Percentiles rank a stretch among this genome's conserved stretches.
Evolutionary conservation across 2,797 vertebrate genomes (phyloP).

Genomic region (Zalophus californianus): DNA sequence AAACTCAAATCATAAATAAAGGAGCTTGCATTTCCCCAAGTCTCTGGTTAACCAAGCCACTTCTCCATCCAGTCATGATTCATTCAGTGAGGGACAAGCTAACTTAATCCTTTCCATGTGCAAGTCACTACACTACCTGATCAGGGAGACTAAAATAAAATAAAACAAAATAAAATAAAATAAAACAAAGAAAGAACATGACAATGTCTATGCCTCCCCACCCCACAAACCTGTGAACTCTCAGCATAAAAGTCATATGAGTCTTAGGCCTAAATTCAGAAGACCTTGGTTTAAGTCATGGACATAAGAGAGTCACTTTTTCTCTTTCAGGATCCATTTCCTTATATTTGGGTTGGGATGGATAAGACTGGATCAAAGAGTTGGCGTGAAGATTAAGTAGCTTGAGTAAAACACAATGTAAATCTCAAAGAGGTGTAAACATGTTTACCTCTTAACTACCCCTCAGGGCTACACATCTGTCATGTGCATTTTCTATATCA

Average conservation of each 20-base stretch:
- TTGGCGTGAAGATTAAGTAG: background rate
- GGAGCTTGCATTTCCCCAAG: background rate
- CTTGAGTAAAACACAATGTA: background rate
- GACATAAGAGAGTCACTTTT: background rate
- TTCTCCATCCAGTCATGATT: background rate
- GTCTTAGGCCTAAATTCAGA: background rate
- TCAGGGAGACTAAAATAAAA: background rate
- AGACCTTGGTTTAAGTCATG: background rate
- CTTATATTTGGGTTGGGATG: background rate
- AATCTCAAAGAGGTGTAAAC: background rate
- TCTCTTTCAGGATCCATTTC: background rate
- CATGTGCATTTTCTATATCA: background rate
- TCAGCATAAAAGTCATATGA: background rate
- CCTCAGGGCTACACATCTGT: background rate
- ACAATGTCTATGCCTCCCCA: background rate
- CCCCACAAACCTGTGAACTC: background rate
- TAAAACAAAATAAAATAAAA: background rate
- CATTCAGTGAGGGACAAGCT: constrained; percentile 10
- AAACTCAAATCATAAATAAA: background rate
- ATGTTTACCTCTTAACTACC: background rate
- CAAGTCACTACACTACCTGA: background rate
- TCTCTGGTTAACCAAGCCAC: background rate
- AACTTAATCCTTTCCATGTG: background rate
- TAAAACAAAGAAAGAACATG: background rate
- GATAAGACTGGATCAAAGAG: background rate